phyloP scores from a whole-genome alignment of 2,797 vertebrate species.

The Peromyscus attwateri region DNA sequence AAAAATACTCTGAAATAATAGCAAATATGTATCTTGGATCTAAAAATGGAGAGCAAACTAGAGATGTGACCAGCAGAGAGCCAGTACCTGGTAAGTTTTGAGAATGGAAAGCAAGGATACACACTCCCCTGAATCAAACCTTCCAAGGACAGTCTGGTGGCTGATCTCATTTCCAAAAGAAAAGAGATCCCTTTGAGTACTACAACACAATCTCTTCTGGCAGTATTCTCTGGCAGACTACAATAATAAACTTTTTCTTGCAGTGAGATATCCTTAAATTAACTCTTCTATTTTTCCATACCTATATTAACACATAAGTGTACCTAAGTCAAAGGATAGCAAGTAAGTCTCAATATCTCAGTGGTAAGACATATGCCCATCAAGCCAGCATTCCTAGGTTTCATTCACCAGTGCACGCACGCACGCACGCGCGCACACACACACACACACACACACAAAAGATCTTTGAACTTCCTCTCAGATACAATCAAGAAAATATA shows the following conservation, averaged over 20 bases:
- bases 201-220: constrained; percentile 20
- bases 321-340: neutral
- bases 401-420: no score
- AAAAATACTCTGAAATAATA: constrained; percentile 31
- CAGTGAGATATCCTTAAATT: constrained; percentile 31
- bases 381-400: neutral
- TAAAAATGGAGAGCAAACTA: neutral
- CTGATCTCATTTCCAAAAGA: neutral
- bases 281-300: neutral
- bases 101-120: constrained; percentile 40
- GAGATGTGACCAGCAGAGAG: neutral
- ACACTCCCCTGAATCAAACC: neutral
- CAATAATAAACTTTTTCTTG: constrained; percentile 63
- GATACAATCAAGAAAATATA: neutral
- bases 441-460: neutral
- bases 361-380: neutral
- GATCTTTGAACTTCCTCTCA: neutral
- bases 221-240: constrained; percentile 49
- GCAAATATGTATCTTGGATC: neutral
- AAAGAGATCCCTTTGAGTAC: constrained; percentile 21
- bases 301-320: neutral
- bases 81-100: neutral
- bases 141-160: constrained; percentile 21
- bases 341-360: neutral
- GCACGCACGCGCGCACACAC: neutral